phyloP scores from a whole-genome alignment of 2,888 invertebrate species.

The Ganaspis brasiliensis region DNA sequence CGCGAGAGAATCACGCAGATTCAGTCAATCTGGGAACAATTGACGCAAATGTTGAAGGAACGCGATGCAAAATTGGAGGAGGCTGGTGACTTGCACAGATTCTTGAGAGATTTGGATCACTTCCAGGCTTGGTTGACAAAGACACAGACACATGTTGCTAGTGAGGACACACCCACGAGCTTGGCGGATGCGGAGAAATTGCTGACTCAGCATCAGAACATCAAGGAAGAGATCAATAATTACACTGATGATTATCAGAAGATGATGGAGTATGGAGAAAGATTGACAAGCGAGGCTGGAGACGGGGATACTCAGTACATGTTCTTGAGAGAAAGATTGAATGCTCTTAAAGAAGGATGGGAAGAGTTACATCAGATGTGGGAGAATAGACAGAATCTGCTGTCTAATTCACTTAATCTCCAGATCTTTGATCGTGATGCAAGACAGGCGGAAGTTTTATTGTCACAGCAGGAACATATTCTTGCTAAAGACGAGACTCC shows the following conservation, averaged over 20 bases:
- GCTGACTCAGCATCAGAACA: constrained; percentile 98
- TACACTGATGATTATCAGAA: constrained; percentile 98
- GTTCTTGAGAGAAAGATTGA: constrained; percentile 99
- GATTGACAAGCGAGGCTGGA: constrained; percentile 89
- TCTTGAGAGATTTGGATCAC: constrained; percentile 98
- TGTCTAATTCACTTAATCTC: constrained; percentile 96
- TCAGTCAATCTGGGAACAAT: constrained; percentile 96
- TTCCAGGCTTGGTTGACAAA: constrained; percentile 99
- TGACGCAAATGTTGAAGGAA: constrained; percentile 98
- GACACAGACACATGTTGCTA: constrained; percentile 99
- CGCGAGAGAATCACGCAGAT: constrained; percentile 95
- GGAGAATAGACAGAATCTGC: constrained; percentile 97
- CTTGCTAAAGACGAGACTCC: constrained; percentile 98
- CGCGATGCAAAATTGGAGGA: constrained; percentile 99
- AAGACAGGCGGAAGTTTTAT: constrained; percentile 97
- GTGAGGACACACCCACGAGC: constrained; percentile 96
- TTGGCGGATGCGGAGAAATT: constrained; percentile 98
- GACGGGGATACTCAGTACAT: constrained; percentile 99
- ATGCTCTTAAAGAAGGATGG: constrained; percentile 99
- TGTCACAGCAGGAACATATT: constrained; percentile 99
- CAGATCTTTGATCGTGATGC: constrained; percentile 98
- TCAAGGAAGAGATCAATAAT: constrained; percentile 99
- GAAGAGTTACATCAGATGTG: constrained; percentile 99
- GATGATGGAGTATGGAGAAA: constrained; percentile 99
- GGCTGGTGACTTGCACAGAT: constrained; percentile 98